Conservation (phyloP, 1,140 invertebrate genomes). For the Epicauta chinensis region DNA sequence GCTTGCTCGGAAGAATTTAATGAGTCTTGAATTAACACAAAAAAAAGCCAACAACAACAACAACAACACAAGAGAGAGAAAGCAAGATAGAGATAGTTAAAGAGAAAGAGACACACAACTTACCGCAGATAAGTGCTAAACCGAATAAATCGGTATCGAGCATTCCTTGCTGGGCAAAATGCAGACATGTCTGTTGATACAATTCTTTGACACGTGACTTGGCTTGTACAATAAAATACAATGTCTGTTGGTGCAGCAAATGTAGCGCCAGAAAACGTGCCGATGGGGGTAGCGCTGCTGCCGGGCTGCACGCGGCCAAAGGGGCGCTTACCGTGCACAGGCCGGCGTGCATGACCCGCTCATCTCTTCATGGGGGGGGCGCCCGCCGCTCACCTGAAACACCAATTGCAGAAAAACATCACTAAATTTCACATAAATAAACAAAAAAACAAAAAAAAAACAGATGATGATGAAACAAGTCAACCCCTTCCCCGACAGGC, state of each 20-base stretch:
- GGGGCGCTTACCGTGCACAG: conserved; percentile 45
- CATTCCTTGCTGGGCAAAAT: conserved; percentile 71
- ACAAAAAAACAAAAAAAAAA: too few species aligned
- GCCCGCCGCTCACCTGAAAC: conserved; percentile 28
- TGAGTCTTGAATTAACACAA: too few species aligned
- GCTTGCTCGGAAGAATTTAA: too few species aligned
- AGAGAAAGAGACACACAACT: conserved; percentile 34
- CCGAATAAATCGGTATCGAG: conserved; percentile 78
- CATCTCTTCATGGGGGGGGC: conserved; percentile 39
- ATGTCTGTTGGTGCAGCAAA: conserved; percentile 46
- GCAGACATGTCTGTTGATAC: conserved; percentile 71
- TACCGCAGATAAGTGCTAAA: conserved; percentile 72
- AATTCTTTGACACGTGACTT: conserved; percentile 79
- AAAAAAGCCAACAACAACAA: too few species aligned
- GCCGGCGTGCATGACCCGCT: conserved; percentile 43
- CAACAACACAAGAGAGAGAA: too few species aligned
- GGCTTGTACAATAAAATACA: conserved; percentile 65
- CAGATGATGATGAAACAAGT: too few species aligned
- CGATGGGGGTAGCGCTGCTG: conserved; percentile 48
- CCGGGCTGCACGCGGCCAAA: conserved; percentile 43
- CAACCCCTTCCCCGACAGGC: too few species aligned
- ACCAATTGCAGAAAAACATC: background rate
- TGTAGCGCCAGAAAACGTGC: conserved; percentile 57
- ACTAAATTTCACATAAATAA: too few species aligned
- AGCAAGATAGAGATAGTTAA: too few species aligned